Conservation (phyloP, 2,888 invertebrate genomes). For the Mythimna impura region DNA sequence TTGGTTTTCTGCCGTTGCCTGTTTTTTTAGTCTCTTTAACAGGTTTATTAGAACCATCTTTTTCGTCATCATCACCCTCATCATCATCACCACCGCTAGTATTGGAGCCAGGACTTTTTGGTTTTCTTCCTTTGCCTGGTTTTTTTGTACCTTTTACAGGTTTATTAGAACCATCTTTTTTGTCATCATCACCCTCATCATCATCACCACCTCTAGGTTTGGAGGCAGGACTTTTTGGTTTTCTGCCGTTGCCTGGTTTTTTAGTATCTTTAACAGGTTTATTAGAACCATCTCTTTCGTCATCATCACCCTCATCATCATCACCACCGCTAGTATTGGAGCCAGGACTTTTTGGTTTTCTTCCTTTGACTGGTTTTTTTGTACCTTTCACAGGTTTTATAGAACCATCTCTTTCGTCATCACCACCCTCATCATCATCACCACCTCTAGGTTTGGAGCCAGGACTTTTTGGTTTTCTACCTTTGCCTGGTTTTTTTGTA, state of each 20-base stretch:
- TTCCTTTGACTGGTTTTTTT: too few relatives aligned
- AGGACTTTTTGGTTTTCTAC: not conserved
- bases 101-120: too few relatives aligned
- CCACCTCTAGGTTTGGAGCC: fast-evolving
- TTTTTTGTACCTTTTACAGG: not conserved
- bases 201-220: too few relatives aligned
- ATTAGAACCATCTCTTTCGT: too few relatives aligned
- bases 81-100: too few relatives aligned
- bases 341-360: not conserved
- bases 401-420: not conserved
- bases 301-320: not conserved
- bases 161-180: not conserved
- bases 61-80: not conserved
- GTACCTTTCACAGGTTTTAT: not conserved
- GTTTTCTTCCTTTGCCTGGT: not conserved
- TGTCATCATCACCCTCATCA: too few relatives aligned
- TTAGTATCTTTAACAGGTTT: too few relatives aligned
- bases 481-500: not conserved
- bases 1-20: not conserved
- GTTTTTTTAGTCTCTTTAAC: too few relatives aligned
- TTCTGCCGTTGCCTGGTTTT: too few relatives aligned
- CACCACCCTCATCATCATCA: not conserved
- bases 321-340: not conserved
- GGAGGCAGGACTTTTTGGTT: too few relatives aligned
- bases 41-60: not conserved